Conservation (phyloP, 2,888 invertebrate genomes). For the Magallana nippona region DNA sequence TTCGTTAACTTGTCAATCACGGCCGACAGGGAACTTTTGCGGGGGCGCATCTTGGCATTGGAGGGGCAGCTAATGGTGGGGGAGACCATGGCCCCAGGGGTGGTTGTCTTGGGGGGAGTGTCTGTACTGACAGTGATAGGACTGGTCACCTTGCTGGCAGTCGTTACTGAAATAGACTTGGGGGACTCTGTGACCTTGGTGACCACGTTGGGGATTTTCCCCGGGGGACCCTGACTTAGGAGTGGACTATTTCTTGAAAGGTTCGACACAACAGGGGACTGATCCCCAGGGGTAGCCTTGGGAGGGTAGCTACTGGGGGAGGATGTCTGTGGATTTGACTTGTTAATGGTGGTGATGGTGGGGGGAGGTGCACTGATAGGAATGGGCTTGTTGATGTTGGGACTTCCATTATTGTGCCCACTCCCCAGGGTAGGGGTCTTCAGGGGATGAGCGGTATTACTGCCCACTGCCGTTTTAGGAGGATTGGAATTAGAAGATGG, state of each 20-base stretch:
- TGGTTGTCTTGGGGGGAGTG: slow-evolving; percentile 6
- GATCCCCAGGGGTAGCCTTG: slow-evolving; percentile 38
- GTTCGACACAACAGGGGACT: not conserved
- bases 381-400: slow-evolving; percentile 17
- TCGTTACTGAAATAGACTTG: not conserved
- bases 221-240: slow-evolving; percentile 15
- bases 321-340: slow-evolving; percentile 51
- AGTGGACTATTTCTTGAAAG: slow-evolving; percentile 41
- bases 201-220: not conserved
- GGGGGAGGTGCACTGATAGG: slow-evolving; percentile 29
- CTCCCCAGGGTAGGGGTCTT: slow-evolving; percentile 21
- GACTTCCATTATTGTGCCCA: slow-evolving; percentile 23
- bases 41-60: slow-evolving; percentile 53
- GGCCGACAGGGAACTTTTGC: slow-evolving; percentile 80
- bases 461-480: slow-evolving; percentile 28
- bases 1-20: slow-evolving; percentile 90
- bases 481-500: slow-evolving; percentile 5
- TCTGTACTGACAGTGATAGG: not conserved
- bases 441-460: slow-evolving; percentile 21
- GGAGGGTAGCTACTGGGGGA: slow-evolving; percentile 47
- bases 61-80: not conserved
- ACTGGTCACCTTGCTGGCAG: slow-evolving; percentile 5
- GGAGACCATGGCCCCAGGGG: not conserved
- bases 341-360: slow-evolving; percentile 80
- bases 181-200: not conserved